Base-by-base conservation (phyloP, 2,888 invertebrate genomes). In the Trissonchulus sp. region DNA sequence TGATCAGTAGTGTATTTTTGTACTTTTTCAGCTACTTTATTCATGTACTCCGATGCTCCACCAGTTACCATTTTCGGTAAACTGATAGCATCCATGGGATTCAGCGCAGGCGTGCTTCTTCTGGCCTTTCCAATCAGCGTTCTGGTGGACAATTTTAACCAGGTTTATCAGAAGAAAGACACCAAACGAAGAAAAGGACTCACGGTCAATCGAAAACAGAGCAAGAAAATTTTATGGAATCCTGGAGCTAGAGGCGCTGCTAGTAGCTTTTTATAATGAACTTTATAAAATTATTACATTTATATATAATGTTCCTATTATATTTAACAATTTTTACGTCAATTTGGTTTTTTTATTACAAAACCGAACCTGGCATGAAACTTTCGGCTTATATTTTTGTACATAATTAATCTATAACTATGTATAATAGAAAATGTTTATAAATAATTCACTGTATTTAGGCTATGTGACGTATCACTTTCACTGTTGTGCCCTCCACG, bases 61-160 rank as follows among this genome's bases (percentile, higher is more conserved):
- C 71, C 71, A 8, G 8, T 31, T n/a, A 69, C 71, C 3, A n/a
- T 69, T 18, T 37, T 69, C n/a, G 71, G 71, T n/a, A 69, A 69
- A 69, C 37, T 34, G 34, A 37, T 69, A 30, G 71, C 71, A 8
- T 34, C 71, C 36, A n/a, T 31, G 23, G 71, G 71, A 69, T 69
- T 69, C 37, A 37, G 36, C 71, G 71, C 71, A 23, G 71, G 71
- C 34, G 71, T 69, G 3, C 34, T 69, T 3, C 71, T 69, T 34
- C 71, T 69, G n/a, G 71, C 71, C 28, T 69, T 69, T n/a, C 71
- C 71, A 36, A 69, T 69, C 71, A 69, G 71, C 37, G 37, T 69
- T 31, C 37, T 69, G 37, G 71, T 69, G 33, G 71, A 69, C n/a
- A 69, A 69, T 35, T 69, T 69, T 36, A 69, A 37, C 71, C 36